These are phyloP conservation scores for Erebia epiphron DNA, from an alignment of 2,888 invertebrate species.

Conservation along the genomic window DNA sequence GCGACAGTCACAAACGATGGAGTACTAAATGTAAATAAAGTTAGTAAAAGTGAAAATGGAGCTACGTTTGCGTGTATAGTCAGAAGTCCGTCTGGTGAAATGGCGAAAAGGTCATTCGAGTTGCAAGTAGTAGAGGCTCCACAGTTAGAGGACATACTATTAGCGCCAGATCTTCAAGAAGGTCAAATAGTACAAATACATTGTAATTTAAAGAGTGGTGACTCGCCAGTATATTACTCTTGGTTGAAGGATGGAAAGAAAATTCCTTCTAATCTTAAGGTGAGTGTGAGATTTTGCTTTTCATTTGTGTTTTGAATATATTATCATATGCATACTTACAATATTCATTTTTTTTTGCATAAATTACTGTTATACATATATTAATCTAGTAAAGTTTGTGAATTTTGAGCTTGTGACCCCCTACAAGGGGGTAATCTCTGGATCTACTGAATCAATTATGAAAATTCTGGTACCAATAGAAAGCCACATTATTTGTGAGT, in stretches of 20 bases:
- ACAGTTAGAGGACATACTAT: slow-evolving; percentile 90
- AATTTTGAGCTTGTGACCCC: no score
- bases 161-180: slow-evolving; percentile 91
- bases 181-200: slow-evolving; percentile 93
- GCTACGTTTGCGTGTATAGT: slow-evolving; percentile 91
- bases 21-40: slow-evolving; percentile 83
- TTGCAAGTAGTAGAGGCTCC: slow-evolving; percentile 89
- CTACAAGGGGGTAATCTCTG: no score
- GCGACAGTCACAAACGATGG: slow-evolving; percentile 70
- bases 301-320: not conserved
- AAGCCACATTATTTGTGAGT: no score
- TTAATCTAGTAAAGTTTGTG: no score
- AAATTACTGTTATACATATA: no score
- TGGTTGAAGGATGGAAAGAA: slow-evolving; percentile 87
- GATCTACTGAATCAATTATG: no score
- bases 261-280: slow-evolving; percentile 85
- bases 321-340: no score
- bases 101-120: slow-evolving; percentile 88
- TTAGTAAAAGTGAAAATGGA: slow-evolving; percentile 86
- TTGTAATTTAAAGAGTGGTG: slow-evolving; percentile 89
- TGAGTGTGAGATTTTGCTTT: slow-evolving; percentile 48
- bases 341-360: no score
- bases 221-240: slow-evolving; percentile 87
- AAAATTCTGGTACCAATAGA: no score
- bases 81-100: slow-evolving; percentile 88